Evolutionary conservation across 2,113 vertebrate species (phyloP).

Genomic region (Tylochromis polylepis): DNA sequence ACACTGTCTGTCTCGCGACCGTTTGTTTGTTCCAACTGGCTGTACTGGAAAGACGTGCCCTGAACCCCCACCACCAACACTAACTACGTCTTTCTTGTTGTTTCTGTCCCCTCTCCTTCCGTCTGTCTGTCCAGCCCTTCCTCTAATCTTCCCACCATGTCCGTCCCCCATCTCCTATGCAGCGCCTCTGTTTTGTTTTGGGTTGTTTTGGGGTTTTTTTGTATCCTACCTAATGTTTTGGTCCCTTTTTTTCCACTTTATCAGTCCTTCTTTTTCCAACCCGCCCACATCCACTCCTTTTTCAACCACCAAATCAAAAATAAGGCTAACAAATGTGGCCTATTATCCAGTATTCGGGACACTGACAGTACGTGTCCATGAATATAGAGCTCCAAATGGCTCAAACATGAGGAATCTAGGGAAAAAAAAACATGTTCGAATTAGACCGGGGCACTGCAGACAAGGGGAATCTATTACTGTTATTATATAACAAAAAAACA

Average conservation of each 20-base stretch:
- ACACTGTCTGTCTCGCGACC: constrained; percentile 38
- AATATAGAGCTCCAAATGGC: not conserved
- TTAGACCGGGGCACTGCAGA: constrained; percentile 44
- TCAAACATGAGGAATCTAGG: not conserved
- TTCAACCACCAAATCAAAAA: constrained; percentile 44
- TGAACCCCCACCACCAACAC: constrained; percentile 52
- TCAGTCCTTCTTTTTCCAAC: constrained; percentile 15
- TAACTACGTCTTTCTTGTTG: constrained; percentile 48
- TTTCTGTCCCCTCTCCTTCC: constrained; percentile 20
- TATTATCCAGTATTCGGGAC: constrained; percentile 23
- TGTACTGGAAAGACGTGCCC: constrained; percentile 59
- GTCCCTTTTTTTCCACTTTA: constrained; percentile 20
- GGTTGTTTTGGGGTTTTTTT: not conserved
- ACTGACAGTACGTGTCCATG: not conserved
- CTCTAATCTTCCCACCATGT: constrained; percentile 55
- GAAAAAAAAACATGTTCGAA: constrained; percentile 21
- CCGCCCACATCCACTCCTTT: not conserved
- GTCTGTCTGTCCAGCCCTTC: constrained; percentile 31
- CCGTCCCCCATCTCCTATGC: not conserved
- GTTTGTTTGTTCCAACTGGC: constrained; percentile 56
- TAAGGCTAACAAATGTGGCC: constrained; percentile 58
- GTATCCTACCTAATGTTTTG: constrained; percentile 28
- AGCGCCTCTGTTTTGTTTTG: constrained; percentile 32
- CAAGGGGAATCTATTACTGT: constrained; percentile 55
- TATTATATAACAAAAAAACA: constrained; percentile 65